Conservation (phyloP, 2,888 invertebrate species). For the Amphipoea oculea region DNA sequence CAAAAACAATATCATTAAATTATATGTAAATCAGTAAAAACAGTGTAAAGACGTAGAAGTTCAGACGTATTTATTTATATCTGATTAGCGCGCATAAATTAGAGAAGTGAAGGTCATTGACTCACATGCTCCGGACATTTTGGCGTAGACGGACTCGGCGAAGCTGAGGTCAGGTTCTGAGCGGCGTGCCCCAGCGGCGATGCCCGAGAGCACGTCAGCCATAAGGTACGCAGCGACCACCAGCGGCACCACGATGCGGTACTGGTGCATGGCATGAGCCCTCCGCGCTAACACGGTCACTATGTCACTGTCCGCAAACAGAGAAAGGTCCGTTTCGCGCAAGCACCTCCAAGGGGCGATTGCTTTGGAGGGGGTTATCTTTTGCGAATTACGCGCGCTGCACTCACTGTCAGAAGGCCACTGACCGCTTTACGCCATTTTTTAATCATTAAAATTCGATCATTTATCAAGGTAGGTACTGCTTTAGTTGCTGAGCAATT, state of each 20-base stretch:
- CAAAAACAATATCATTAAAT: slow-evolving; percentile 35
- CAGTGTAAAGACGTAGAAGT: background rate
- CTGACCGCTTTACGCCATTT: slow-evolving; percentile 65
- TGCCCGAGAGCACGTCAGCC: slow-evolving; percentile 63
- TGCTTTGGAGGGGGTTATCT: slow-evolving; percentile 84
- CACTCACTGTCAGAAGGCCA: slow-evolving; percentile 73
- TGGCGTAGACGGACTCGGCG: slow-evolving; percentile 84
- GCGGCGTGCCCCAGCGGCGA: slow-evolving; percentile 56
- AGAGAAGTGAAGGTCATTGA: slow-evolving; percentile 70
- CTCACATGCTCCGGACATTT: slow-evolving; percentile 87
- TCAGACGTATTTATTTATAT: slow-evolving; percentile 20
- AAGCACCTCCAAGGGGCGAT: slow-evolving; percentile 68
- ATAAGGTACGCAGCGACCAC: slow-evolving; percentile 72
- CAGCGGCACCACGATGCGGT: slow-evolving; percentile 73
- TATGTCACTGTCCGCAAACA: slow-evolving; percentile 85
- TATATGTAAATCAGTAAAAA: slow-evolving; percentile 5
- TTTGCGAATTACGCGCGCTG: slow-evolving; percentile 77
- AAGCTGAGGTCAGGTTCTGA: slow-evolving; percentile 78
- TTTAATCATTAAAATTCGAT: slow-evolving; percentile 49
- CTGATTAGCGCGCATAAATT: slow-evolving; percentile 49
- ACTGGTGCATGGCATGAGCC: slow-evolving; percentile 83
- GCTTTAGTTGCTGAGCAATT: slow-evolving; percentile 17
- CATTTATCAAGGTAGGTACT: slow-evolving; percentile 29
- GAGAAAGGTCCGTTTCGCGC: slow-evolving; percentile 85
- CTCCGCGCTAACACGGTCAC: slow-evolving; percentile 86